phyloP scores from a whole-genome alignment of 2,888 invertebrate genomes.

The Sinhomidia bicolor region DNA sequence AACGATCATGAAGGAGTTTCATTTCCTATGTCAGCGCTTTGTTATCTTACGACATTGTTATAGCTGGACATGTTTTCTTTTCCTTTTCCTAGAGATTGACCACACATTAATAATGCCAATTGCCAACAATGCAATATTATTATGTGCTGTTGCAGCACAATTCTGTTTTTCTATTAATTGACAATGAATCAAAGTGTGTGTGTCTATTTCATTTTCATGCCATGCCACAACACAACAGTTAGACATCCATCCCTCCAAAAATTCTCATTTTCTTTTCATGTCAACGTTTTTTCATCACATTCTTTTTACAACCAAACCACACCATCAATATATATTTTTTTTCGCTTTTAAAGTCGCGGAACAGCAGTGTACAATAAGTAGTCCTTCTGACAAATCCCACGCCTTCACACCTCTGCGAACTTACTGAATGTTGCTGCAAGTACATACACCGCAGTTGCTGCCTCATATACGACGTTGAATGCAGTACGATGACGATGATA shows the following conservation, averaged over 20 bases:
- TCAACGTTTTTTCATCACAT: constrained; percentile 29
- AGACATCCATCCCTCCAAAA: constrained; percentile 31
- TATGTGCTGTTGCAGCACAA: neutral
- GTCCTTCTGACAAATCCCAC: constrained; percentile 42
- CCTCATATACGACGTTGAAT: too few relatives aligned
- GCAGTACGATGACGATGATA: neutral
- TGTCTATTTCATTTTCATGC: neutral
- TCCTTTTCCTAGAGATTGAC: constrained; percentile 2
- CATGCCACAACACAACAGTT: neutral
- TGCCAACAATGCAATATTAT: neutral
- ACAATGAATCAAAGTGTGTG: constrained; percentile 36
- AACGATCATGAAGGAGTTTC: constrained; percentile 24
- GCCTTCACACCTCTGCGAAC: constrained; percentile 24
- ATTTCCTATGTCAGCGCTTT: constrained; percentile 24
- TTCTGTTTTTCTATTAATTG: constrained; percentile 24
- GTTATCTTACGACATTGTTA: neutral
- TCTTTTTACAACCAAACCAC: neutral
- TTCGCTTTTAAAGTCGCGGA: too few relatives aligned
- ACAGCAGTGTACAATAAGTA: too few relatives aligned
- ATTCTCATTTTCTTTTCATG: constrained; percentile 31
- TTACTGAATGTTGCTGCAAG: too few relatives aligned
- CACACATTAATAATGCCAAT: constrained; percentile 40
- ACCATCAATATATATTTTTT: neutral
- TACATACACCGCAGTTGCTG: neutral
- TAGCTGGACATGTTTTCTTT: neutral